Conservation (phyloP, 2,888 invertebrate species). For the Hoplodrina ambigua region DNA sequence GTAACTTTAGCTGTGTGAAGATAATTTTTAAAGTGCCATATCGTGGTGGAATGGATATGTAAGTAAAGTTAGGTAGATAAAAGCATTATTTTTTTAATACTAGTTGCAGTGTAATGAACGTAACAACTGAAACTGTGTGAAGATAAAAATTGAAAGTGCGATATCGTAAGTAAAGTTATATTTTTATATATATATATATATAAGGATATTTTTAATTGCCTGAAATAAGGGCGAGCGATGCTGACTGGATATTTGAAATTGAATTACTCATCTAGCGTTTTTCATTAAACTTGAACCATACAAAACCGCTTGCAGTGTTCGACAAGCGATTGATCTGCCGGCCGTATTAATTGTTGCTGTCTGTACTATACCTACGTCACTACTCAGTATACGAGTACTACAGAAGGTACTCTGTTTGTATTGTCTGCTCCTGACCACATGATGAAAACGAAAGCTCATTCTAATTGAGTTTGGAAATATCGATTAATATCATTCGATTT, state of each 20-base stretch:
- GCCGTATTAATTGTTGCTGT: slow-evolving; percentile 88
- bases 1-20: no score
- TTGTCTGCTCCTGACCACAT: slow-evolving; percentile 39
- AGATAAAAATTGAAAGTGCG: no score
- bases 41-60: no score
- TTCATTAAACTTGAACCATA: slow-evolving; percentile 59
- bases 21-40: no score
- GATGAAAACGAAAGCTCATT: slow-evolving; percentile 40
- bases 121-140: no score
- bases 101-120: no score
- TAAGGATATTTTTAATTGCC: no score
- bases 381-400: slow-evolving; percentile 34
- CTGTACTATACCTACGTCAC: slow-evolving; percentile 72
- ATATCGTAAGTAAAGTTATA: no score
- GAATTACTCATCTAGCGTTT: not conserved
- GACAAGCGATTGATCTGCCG: slow-evolving; percentile 89
- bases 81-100: no score
- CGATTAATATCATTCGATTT: slow-evolving; percentile 17
- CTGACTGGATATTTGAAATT: not conserved
- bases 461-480: slow-evolving; percentile 36
- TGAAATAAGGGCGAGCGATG: no score
- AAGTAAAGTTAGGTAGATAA: no score
- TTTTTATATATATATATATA: no score
- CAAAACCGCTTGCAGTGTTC: slow-evolving; percentile 81
- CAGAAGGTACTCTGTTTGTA: slow-evolving; percentile 45